Evolutionary conservation across 2,113 vertebrate genomes (phyloP).

Genomic region (Marmota flaviventris): DNA sequence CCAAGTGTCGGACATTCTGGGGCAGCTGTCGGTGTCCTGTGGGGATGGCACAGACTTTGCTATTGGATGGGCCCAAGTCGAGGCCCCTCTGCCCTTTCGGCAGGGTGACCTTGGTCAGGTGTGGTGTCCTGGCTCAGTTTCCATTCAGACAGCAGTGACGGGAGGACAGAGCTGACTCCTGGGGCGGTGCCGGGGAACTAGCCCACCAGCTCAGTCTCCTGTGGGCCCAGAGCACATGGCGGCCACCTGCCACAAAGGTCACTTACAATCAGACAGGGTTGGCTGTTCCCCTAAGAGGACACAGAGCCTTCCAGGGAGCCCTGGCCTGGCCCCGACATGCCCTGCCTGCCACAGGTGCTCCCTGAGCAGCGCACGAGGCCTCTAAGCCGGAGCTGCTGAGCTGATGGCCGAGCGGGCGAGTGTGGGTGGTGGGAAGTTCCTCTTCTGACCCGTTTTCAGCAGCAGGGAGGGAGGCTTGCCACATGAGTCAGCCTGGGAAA

Average conservation of each 20-base stretch:
- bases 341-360: accelerated
- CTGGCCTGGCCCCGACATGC: accelerated
- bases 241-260: neutral
- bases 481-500: neutral
- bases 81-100: neutral
- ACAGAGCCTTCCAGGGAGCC: neutral
- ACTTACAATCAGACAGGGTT: too few relatives aligned
- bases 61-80: neutral
- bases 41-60: neutral
- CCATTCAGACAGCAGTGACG: accelerated
- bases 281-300: accelerated
- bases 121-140: neutral
- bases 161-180: accelerated
- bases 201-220: too few relatives aligned
- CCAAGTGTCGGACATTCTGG: neutral
- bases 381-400: too few relatives aligned
- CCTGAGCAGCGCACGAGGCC: accelerated
- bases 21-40: accelerated
- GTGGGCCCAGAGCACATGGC: accelerated
- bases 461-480: accelerated
- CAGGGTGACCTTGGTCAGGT: neutral
- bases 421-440: constrained; percentile 17
- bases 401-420: neutral
- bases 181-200: accelerated
- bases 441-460: neutral